Evolutionary conservation across 2,888 invertebrate species (phyloP), one percentile per base, ranked within the genome.

Genomic region (Leucoptera coffeella): DNA sequence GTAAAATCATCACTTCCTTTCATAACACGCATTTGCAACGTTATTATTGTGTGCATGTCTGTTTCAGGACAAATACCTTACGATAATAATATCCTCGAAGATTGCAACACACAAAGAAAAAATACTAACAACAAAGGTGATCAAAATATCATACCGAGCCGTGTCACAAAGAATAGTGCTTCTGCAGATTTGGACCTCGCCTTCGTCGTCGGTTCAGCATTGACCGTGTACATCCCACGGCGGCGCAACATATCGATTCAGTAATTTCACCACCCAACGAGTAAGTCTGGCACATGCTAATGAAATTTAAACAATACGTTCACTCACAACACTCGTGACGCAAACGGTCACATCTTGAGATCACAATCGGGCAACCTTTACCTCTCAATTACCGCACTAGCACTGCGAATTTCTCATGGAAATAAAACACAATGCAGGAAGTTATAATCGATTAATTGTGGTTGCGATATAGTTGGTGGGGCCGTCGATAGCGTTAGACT

Each of bases 211-310:
- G 55, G 40, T 29, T 54, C 56, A 35, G 55, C 50, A 38, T 67
- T 69, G 30, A 69, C 67, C 14, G 67, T 62, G 37, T 69, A 69
- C 25, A 56, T 61, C 31, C 65, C 65, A 29, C 67, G 58, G 23
- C 62, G 55, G 22, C 67, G 53, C 42, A 67, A 42, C 67, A 67
- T 67, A 56, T 51, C 51, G n/a, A 50, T 55, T 58, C 45, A 51
- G 48, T 46, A 50, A 54, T 57, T 60, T 58, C 51, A 56, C 52
- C 55, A 60, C 47, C 50, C 55, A 55, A 48, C 41, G 47, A 23
- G 12, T 23, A n/a, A n/a, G n/a, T n/a, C n/a, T n/a, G n/a, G n/a
- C n/a, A n/a, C n/a, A n/a, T n/a, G n/a, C n/a, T n/a, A n/a, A n/a
- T n/a, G n/a, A n/a, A n/a, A n/a, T n/a, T n/a, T n/a, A n/a, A n/a